These are phyloP conservation scores for Calephelis virginiensis DNA, from an alignment of 1,140 invertebrate species.

Conservation along the genomic window DNA sequence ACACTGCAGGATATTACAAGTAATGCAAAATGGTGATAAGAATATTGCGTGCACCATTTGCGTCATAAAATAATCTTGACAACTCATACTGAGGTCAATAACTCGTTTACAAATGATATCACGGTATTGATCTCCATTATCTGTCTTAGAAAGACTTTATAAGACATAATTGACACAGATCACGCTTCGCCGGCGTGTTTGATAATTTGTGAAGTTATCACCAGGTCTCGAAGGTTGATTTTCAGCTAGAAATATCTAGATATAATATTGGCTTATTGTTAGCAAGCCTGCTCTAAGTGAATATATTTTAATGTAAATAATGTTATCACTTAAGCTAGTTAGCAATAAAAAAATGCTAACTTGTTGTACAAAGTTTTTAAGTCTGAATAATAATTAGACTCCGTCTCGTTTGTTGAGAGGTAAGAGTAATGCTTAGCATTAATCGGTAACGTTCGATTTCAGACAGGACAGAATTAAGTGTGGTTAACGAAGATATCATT, in stretches of 20 bases:
- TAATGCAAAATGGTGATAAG: neutral
- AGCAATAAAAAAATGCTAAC: neutral
- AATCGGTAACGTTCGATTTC: no score
- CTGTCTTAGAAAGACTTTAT: neutral
- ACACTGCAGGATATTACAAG: no score
- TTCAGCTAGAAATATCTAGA: constrained; percentile 10
- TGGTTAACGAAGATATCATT: no score
- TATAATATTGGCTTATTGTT: neutral
- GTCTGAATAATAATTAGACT: no score
- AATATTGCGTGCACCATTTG: constrained; percentile 4
- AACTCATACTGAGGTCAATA: constrained; percentile 18
- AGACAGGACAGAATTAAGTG: no score
- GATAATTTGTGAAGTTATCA: constrained; percentile 12
- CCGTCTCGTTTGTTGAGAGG: no score
- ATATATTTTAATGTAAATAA: neutral
- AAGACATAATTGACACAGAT: neutral
- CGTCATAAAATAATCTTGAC: neutral
- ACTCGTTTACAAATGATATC: constrained; percentile 20
- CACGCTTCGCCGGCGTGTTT: constrained; percentile 12
- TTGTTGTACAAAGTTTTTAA: no score
- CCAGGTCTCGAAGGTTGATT: constrained; percentile 9
- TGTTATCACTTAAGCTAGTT: neutral
- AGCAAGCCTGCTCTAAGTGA: neutral
- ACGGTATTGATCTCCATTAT: constrained; percentile 12
- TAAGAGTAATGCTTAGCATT: no score